These are phyloP conservation scores for Loriculus beryllinus DNA, from an alignment of 2,797 vertebrate species.

Conservation along the genomic window DNA sequence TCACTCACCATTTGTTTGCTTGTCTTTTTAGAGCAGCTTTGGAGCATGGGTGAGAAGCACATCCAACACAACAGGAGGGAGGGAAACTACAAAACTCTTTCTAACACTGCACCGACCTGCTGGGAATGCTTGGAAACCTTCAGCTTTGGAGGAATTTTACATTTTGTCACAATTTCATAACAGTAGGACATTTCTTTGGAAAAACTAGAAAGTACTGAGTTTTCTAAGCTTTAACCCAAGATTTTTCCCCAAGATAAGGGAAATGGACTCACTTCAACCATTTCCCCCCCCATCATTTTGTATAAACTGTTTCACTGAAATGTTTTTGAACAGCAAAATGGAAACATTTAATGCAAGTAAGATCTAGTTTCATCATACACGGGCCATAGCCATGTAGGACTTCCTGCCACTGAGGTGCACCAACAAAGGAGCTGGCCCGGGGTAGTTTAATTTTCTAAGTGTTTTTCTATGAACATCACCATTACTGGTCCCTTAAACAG, in stretches of 20 bases:
- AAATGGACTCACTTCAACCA: not conserved
- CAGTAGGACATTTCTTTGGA: not conserved
- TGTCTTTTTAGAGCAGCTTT: not conserved
- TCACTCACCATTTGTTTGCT: not conserved
- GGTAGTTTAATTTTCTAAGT: not conserved
- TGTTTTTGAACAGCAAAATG: not conserved
- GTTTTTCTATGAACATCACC: not conserved
- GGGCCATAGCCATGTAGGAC: not conserved
- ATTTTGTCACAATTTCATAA: not conserved
- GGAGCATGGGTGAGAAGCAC: not conserved
- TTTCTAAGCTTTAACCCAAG: not conserved
- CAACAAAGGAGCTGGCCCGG: not conserved
- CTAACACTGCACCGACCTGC: not conserved
- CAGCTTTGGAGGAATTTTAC: not conserved
- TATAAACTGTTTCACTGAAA: not conserved
- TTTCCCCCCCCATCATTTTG: not conserved
- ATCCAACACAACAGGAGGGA: not conserved
- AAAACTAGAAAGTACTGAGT: not conserved
- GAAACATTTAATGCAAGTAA: not conserved
- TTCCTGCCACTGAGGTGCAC: not conserved
- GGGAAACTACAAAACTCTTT: not conserved
- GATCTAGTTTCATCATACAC: not conserved
- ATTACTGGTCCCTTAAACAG: not conserved
- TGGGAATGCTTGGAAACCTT: not conserved
- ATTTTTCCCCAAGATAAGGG: not conserved